Percentiles rank a stretch among this genome's conserved stretches.
These are phyloP conservation scores for Pluvialis apricaria DNA, from an alignment of 2,113 vertebrate genomes.

Conservation along the genomic window DNA sequence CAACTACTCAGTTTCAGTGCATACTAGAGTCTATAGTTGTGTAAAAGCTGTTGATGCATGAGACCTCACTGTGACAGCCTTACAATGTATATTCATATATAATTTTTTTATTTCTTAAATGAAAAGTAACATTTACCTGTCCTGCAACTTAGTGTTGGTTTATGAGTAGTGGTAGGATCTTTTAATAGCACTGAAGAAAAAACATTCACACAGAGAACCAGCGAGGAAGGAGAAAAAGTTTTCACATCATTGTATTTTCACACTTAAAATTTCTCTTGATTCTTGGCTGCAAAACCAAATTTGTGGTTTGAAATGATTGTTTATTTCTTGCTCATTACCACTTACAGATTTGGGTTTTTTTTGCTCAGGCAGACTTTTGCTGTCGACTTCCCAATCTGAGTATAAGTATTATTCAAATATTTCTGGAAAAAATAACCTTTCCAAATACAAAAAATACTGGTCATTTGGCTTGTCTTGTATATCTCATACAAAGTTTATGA, in stretches of 20 bases:
- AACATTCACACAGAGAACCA: background rate
- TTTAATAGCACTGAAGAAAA: background rate
- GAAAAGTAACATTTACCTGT: background rate
- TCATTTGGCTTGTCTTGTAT: background rate
- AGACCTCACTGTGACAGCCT: background rate
- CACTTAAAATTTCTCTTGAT: background rate
- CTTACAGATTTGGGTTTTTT: background rate
- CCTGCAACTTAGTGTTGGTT: background rate
- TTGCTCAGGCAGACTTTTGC: background rate
- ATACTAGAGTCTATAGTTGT: background rate
- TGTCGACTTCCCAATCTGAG: background rate
- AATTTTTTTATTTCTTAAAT: background rate
- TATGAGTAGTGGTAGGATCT: background rate
- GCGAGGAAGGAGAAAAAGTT: background rate
- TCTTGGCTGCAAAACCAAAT: background rate
- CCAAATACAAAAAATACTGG: background rate
- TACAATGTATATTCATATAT: background rate
- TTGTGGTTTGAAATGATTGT: background rate
- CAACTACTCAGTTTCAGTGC: background rate
- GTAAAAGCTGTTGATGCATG: conserved; percentile 12
- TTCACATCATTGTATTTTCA: background rate
- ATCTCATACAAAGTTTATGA: background rate
- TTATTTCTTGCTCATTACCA: background rate
- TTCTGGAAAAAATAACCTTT: background rate
- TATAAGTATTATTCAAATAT: background rate